Evolutionary conservation across 2,888 invertebrate genomes (phyloP), one percentile per base, ranked within the genome.

Genomic region (Lomographa bimaculata): DNA sequence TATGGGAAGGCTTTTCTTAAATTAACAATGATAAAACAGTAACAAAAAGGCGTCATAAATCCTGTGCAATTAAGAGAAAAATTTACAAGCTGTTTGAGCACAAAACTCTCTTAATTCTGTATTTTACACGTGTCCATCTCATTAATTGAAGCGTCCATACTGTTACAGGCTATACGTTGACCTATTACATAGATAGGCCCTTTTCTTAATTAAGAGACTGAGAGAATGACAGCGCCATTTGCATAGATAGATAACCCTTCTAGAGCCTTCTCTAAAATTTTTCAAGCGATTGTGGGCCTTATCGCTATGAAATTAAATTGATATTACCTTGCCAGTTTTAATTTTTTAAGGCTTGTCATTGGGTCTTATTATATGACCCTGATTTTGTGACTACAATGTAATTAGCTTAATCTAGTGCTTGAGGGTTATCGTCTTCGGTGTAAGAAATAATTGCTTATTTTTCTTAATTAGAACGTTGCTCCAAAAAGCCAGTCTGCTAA

Each of bases 121-220:
- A n/a, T n/a, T n/a, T n/a, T n/a, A n/a, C n/a, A n/a, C n/a, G n/a
- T n/a, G n/a, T n/a, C n/a, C n/a, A n/a, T n/a, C n/a, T n/a, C n/a
- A n/a, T n/a, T n/a, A n/a, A n/a, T n/a, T n/a, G n/a, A n/a, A n/a
- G n/a, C n/a, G n/a, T n/a, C n/a, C n/a, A n/a, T n/a, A n/a, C n/a
- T n/a, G n/a, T n/a, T n/a, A n/a, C n/a, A n/a, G n/a, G 20, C 6
- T 8, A 20, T 24, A 35, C 10, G 35, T 21, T 7, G 16, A n/a
- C 25, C 28, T 34, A 34, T 38, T 38, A 44, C 23, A 23, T 28
- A 29, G 25, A 38, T 34, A 41, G 36, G 30, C 47, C 38, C 40
- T 46, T 45, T 51, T 50, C 54, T 50, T 54, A 54, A 52, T 54
- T 50, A 48, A 51, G 44, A 44, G 46, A 40, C 50, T 47, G 40